A percentile compares a stretch with the other conserved stretches of the same genome.
Conservation (phyloP, 2,888 invertebrate species). For the Tiphia femorata region DNA sequence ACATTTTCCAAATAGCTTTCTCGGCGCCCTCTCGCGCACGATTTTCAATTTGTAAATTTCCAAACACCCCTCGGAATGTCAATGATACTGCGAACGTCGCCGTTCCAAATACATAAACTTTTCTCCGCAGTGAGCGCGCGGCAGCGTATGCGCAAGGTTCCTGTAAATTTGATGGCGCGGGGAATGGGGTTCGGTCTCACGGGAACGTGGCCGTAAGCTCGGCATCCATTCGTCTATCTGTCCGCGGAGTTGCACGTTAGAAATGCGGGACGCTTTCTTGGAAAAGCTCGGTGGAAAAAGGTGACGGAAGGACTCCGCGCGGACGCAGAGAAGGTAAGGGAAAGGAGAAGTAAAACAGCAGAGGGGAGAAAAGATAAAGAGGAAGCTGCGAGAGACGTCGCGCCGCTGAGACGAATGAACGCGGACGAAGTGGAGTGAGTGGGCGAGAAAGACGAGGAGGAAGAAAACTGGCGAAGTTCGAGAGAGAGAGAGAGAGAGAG, state of each 20-base stretch:
- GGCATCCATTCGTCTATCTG: constrained; percentile 26
- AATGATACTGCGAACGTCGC: too few relatives aligned
- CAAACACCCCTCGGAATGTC: too few relatives aligned
- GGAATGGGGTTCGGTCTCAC: constrained; percentile 11
- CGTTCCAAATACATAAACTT: too few relatives aligned
- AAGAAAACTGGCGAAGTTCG: background rate
- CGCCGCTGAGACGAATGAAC: constrained; percentile 4
- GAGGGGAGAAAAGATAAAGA: constrained; percentile 13
- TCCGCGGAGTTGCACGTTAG: constrained; percentile 13
- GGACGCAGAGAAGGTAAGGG: background rate
- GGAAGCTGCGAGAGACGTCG: constrained; percentile 5
- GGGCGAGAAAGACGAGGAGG: background rate
- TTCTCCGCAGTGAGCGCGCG: background rate
- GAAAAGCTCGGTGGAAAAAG: background rate
- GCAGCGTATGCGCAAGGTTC: background rate
- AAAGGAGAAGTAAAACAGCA: constrained; percentile 16
- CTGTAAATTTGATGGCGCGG: constrained; percentile 22
- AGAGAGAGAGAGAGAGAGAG: background rate
- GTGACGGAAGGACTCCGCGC: background rate
- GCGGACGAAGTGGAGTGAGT: background rate
- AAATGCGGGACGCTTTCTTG: too few relatives aligned
- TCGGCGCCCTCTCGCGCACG: too few relatives aligned
- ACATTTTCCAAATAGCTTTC: too few relatives aligned
- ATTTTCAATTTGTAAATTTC: too few relatives aligned
- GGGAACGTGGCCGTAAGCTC: constrained; percentile 18